Conservation (phyloP, 2,113 vertebrate species). For the Gymnogyps californianus region DNA sequence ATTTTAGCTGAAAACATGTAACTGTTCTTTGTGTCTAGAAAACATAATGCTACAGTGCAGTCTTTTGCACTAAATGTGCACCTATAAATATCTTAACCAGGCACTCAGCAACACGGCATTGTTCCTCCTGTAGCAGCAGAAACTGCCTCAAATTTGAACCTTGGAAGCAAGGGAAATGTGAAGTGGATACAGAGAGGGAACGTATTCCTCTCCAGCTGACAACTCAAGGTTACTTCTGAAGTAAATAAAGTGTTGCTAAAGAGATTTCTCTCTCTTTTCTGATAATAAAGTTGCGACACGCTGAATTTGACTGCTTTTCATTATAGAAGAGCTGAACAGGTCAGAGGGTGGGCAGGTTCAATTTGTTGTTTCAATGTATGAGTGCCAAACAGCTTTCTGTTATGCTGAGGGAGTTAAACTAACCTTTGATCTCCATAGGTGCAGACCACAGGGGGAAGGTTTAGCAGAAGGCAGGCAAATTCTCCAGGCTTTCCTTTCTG, state of each 20-base stretch:
- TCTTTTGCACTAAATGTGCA: neutral
- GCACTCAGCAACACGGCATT: neutral
- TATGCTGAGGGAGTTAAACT: neutral
- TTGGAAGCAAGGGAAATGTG: constrained; percentile 4
- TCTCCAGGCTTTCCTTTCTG: neutral
- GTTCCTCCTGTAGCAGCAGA: neutral
- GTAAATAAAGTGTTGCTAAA: constrained; percentile 26
- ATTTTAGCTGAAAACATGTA: neutral
- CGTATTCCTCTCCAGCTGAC: constrained; percentile 3
- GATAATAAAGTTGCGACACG: neutral
- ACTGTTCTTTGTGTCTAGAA: neutral
- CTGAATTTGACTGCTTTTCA: constrained; percentile 29
- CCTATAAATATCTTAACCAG: constrained; percentile 3
- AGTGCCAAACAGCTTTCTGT: neutral
- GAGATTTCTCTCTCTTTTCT: constrained; percentile 15
- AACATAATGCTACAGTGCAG: neutral
- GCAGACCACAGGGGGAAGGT: neutral
- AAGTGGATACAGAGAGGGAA: neutral
- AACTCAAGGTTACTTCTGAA: constrained; percentile 48
- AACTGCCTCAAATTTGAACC: neutral
- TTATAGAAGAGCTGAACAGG: constrained; percentile 7
- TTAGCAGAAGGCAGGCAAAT: neutral
- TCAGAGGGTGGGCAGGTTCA: constrained; percentile 6
- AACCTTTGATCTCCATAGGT: neutral
- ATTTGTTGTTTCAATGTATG: neutral